Percentiles rank a stretch among this genome's conserved stretches.
Evolutionary conservation across 2,113 vertebrate genomes (phyloP).

Genomic region (Promerops cafer): DNA sequence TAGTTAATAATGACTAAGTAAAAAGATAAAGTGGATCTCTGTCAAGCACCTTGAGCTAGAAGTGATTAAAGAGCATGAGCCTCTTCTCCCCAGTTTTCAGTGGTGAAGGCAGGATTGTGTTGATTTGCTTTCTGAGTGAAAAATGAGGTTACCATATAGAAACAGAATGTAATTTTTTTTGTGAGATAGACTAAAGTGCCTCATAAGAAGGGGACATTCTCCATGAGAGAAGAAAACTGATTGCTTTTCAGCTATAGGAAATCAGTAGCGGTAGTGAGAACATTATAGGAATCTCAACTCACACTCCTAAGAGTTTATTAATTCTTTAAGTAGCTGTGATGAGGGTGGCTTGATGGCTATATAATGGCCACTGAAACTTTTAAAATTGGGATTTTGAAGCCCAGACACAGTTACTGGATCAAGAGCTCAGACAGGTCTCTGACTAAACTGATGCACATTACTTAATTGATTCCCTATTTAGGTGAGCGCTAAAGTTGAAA

Average conservation of each 20-base stretch:
- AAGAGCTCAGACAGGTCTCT: background rate
- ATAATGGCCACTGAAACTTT: background rate
- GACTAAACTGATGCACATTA: background rate
- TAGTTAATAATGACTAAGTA: background rate
- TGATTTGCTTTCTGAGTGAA: background rate
- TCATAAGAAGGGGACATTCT: background rate
- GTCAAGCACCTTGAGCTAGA: background rate
- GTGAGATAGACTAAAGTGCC: background rate
- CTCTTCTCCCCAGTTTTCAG: background rate
- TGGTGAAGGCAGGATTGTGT: background rate
- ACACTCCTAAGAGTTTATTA: background rate
- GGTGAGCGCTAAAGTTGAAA: background rate
- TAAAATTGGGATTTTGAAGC: background rate
- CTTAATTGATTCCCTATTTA: background rate
- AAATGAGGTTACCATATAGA: background rate
- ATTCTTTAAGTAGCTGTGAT: background rate
- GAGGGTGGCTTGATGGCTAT: background rate
- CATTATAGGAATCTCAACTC: background rate
- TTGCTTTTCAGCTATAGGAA: background rate
- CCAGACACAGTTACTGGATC: background rate
- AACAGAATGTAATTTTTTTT: background rate
- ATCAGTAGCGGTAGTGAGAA: background rate
- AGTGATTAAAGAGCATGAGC: background rate
- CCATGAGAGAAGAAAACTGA: background rate
- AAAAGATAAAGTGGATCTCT: background rate